These are phyloP conservation scores for Cephalopterus ornatus DNA, from an alignment of 2,113 vertebrate genomes.

Conservation along the genomic window DNA sequence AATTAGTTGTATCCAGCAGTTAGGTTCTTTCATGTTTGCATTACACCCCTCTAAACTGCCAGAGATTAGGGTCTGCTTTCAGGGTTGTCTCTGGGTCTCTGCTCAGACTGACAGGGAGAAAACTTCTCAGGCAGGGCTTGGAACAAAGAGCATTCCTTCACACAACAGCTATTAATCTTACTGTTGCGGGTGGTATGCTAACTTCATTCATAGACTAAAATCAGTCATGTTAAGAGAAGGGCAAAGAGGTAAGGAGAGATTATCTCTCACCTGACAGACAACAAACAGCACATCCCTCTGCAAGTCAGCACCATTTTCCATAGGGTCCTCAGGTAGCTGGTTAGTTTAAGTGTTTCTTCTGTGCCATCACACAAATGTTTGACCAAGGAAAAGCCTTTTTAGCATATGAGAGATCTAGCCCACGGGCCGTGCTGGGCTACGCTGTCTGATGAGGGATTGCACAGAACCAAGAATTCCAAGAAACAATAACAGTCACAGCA, in stretches of 20 bases:
- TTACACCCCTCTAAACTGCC: background rate
- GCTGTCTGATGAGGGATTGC: background rate
- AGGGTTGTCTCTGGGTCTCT: background rate
- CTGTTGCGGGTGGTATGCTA: background rate
- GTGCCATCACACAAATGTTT: background rate
- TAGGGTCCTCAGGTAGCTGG: background rate
- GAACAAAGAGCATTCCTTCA: background rate
- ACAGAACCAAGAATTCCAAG: background rate
- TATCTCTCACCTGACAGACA: background rate
- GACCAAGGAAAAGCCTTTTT: background rate
- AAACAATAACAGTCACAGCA: background rate
- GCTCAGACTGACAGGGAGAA: background rate
- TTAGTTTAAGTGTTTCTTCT: background rate
- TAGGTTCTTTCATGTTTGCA: constrained; percentile 3
- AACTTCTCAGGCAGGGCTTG: background rate
- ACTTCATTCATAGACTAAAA: background rate
- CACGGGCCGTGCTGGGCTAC: background rate
- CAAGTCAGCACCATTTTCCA: background rate
- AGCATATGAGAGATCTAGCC: background rate
- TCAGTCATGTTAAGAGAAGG: background rate
- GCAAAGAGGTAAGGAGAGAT: background rate
- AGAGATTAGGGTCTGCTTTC: background rate
- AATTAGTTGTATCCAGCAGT: background rate
- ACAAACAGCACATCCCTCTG: background rate
- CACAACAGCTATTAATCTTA: background rate